A percentile compares a stretch with the other conserved stretches of the same genome.
These are phyloP conservation scores for Callyntrura sp. DNA, from an alignment of 2,888 invertebrate genomes.

Conservation along the genomic window DNA sequence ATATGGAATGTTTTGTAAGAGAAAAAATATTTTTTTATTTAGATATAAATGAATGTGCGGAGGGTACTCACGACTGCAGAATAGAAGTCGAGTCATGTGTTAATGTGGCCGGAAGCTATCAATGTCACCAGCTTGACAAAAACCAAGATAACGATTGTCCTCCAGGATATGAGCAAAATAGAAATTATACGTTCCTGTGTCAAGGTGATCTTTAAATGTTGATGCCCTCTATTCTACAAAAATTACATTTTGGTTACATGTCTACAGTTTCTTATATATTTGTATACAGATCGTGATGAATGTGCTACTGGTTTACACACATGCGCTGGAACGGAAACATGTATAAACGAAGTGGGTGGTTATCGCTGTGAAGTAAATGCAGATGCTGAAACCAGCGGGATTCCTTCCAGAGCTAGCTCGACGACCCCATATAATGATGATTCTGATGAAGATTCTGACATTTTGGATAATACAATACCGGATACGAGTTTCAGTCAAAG, in stretches of 20 bases:
- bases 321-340: slow-evolving; percentile 85
- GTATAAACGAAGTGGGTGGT: slow-evolving; percentile 85
- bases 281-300: slow-evolving; percentile 88
- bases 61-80: slow-evolving; percentile 83
- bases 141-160: slow-evolving; percentile 83
- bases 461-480: slow-evolving; percentile 63
- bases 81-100: slow-evolving; percentile 82
- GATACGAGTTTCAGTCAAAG: slow-evolving; percentile 67
- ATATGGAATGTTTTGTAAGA: too few species aligned
- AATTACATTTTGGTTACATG: too few species aligned
- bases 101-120: slow-evolving; percentile 83
- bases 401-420: not conserved
- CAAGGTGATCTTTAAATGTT: too few species aligned
- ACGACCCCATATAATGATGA: slow-evolving; percentile 44
- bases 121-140: slow-evolving; percentile 83
- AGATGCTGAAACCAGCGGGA: slow-evolving; percentile 60
- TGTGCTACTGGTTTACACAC: slow-evolving; percentile 88
- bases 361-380: slow-evolving; percentile 84
- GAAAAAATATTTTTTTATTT: slow-evolving; percentile 47
- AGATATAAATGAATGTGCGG: slow-evolving; percentile 86
- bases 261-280: too few species aligned
- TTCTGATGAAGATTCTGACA: slow-evolving; percentile 62
- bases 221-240: too few species aligned
- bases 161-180: slow-evolving; percentile 84
- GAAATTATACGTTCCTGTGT: slow-evolving; percentile 84